Conservation (phyloP, 2,888 invertebrate species). For the Agonopterix heracliana region DNA sequence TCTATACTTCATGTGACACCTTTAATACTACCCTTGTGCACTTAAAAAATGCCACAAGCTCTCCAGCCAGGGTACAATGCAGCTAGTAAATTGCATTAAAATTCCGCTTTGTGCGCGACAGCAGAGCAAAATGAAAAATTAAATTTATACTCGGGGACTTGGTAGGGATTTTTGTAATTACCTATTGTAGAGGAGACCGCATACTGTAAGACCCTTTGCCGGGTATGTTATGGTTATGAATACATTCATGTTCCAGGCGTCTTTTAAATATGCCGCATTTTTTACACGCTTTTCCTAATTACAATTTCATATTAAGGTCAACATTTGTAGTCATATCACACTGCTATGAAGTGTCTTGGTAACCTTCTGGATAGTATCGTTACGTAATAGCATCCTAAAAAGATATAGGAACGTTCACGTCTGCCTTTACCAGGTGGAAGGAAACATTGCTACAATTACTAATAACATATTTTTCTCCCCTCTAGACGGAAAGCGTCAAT, state of each 20-base stretch:
- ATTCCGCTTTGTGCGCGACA: constrained; percentile 43
- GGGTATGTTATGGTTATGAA: background rate
- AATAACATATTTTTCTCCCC: no score
- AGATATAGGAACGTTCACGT: no score
- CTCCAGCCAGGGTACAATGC: constrained; percentile 29
- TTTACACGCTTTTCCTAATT: no score
- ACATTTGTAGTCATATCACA: no score
- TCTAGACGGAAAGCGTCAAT: no score
- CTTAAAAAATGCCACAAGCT: constrained; percentile 27
- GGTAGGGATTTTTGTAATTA: constrained; percentile 8
- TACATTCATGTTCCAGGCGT: background rate
- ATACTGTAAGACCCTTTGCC: background rate
- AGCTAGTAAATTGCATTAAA: constrained; percentile 55
- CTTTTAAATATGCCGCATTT: no score
- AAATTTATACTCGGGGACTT: constrained; percentile 12
- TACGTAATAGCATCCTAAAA: no score
- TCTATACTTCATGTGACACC: constrained; percentile 25
- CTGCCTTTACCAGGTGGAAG: no score
- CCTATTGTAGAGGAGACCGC: background rate
- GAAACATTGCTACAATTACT: no score
- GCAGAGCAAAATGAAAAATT: constrained; percentile 41
- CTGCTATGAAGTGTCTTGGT: no score
- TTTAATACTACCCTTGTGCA: constrained; percentile 30
- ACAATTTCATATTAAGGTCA: no score
- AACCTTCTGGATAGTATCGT: no score